phyloP scores from a whole-genome alignment of 2,888 invertebrate species.

The Habrosyne pyritoides region DNA sequence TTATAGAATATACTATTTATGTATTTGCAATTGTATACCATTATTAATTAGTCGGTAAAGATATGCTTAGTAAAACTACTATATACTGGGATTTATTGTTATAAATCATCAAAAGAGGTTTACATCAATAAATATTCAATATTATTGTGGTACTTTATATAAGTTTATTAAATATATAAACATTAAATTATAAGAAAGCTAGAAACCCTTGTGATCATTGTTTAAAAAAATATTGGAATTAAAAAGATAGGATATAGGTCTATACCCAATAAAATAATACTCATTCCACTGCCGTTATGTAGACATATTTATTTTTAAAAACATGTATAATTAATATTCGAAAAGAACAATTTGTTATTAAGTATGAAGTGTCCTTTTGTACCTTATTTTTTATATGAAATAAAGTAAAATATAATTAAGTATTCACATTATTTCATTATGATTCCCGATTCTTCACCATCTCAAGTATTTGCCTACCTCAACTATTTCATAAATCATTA shows the following conservation, averaged over 20 bases:
- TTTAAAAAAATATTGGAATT: slow-evolving; percentile 19
- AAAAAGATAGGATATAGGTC: neutral
- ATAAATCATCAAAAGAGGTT: neutral
- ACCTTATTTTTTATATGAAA: slow-evolving; percentile 68
- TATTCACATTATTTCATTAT: slow-evolving; percentile 8
- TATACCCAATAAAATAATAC: slow-evolving; percentile 39
- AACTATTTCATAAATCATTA: no score
- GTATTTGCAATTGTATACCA: neutral
- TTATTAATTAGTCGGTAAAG: neutral
- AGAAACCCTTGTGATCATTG: slow-evolving; percentile 37
- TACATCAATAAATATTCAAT: neutral
- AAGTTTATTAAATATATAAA: neutral
- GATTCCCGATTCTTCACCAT: slow-evolving; percentile 12
- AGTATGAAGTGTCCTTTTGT: slow-evolving; percentile 62
- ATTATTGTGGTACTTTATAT: neutral
- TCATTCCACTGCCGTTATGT: slow-evolving; percentile 43
- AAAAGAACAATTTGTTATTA: slow-evolving; percentile 20
- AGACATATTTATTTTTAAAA: slow-evolving; percentile 40
- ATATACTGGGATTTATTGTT: neutral
- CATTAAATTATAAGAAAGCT: slow-evolving; percentile 13
- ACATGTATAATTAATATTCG: slow-evolving; percentile 10
- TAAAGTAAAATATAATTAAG: slow-evolving; percentile 26
- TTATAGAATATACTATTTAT: neutral
- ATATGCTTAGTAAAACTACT: neutral
- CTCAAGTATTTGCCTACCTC: no score